Evolutionary conservation across 1,140 invertebrate genomes (phyloP), one percentile per base, ranked within the genome.

Genomic region (Eriocheir sinensis): DNA sequence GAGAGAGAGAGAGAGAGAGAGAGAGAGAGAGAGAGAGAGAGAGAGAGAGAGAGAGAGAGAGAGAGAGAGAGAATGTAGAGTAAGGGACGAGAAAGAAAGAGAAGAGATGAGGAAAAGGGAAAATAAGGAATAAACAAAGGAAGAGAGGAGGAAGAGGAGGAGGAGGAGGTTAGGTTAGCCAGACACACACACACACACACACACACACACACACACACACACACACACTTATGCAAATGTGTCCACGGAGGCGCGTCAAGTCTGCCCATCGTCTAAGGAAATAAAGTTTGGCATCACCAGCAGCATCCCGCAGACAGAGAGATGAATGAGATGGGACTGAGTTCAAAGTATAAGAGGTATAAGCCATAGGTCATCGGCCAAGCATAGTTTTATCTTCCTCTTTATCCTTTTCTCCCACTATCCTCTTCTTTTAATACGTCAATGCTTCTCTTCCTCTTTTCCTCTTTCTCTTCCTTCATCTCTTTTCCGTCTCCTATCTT

Each of bases 171-270:
- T n/a, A 72, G 60, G 60, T 72, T 72, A 72, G 60, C 60, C 60
- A 72, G 60, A 72, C 21, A 72, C 60, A 72, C 60, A n/a, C n/a
- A n/a, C n/a, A n/a, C n/a, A n/a, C n/a, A n/a, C n/a, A n/a, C n/a
- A n/a, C n/a, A n/a, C n/a, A n/a, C n/a, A n/a, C n/a, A n/a, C n/a
- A n/a, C n/a, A n/a, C n/a, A n/a, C n/a, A n/a, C n/a, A n/a, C n/a
- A n/a, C n/a, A n/a, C n/a, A n/a, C 60, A 72, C 60, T 72, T 72
- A 72, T 72, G 60, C 60, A n/a, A 72, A 72, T 72, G 60, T n/a
- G 60, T 72, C 21, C 21, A 72, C n/a, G 60, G 44, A 72, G 60
- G 60, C 60, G 60, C 60, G 60, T n/a, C n/a, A n/a, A 72, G 60
- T 72, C 60, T 72, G 60, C 60, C n/a, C 60, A 72, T 12, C 21